Evolutionary conservation across 2,797 vertebrate genomes (phyloP).

Genomic region (Zenarchopterus dispar): DNA sequence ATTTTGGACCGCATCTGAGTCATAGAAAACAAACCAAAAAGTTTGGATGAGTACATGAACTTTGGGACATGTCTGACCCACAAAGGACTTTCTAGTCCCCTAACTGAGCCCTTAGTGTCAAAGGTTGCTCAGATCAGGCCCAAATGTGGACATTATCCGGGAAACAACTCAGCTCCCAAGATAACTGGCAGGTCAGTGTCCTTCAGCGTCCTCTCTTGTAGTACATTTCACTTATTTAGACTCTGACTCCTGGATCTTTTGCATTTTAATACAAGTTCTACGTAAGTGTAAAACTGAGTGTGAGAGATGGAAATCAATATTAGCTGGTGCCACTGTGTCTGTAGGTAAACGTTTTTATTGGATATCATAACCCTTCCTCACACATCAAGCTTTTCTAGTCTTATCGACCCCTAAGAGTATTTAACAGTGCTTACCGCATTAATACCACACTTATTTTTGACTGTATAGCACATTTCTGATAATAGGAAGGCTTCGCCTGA

Average conservation of each 20-base stretch:
- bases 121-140: too few species aligned
- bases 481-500: background rate
- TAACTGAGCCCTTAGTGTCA: too few species aligned
- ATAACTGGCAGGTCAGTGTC: too few species aligned
- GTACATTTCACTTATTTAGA: background rate
- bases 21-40: too few species aligned
- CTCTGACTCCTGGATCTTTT: background rate
- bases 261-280: background rate
- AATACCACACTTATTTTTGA: background rate
- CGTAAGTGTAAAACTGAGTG: background rate
- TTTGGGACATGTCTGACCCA: too few species aligned
- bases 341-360: slow-evolving; percentile 7
- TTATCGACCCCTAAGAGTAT: background rate
- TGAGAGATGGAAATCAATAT: slow-evolving; percentile 1
- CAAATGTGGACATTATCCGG: too few species aligned
- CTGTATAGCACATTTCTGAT: background rate
- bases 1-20: too few species aligned
- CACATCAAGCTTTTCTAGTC: background rate
- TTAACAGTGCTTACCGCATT: background rate
- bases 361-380: background rate
- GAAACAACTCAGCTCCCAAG: too few species aligned
- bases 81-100: too few species aligned
- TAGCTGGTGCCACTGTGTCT: slow-evolving; percentile 6
- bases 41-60: too few species aligned
- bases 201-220: too few species aligned